Conservation (phyloP, 2,797 vertebrate species). For the Loris lydekkerianus region DNA sequence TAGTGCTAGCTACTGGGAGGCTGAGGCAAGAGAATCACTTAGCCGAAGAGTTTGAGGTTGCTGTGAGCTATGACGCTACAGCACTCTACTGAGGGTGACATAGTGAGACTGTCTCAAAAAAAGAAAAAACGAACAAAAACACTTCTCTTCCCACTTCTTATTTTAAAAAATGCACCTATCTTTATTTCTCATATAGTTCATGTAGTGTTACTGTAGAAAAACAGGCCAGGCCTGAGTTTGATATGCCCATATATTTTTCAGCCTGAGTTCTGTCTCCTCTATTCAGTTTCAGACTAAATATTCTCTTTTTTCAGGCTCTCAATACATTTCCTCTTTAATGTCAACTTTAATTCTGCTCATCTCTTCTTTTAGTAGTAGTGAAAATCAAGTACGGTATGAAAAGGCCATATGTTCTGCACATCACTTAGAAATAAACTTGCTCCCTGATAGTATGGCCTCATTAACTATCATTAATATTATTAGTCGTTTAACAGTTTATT, state of each 20-base stretch:
- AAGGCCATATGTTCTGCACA: slow-evolving; percentile 20
- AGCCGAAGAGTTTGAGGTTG: no score
- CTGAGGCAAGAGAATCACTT: no score
- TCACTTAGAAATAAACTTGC: slow-evolving; percentile 39
- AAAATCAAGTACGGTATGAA: slow-evolving; percentile 28
- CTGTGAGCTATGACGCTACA: no score
- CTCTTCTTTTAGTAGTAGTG: slow-evolving; percentile 23
- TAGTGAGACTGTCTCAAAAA: no score
- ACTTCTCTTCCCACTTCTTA: not conserved
- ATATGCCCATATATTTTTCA: slow-evolving; percentile 1
- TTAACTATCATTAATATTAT: slow-evolving; percentile 1
- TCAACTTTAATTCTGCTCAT: slow-evolving; percentile 52
- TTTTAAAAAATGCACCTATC: not conserved
- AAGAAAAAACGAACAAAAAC: no score
- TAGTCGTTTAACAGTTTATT: slow-evolving; percentile 10
- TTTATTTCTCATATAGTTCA: slow-evolving; percentile 16
- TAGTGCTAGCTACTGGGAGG: no score
- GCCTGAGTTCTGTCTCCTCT: not conserved
- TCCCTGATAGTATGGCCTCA: not conserved
- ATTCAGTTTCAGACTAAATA: slow-evolving; percentile 34
- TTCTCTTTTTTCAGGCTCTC: not conserved
- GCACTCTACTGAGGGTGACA: no score
- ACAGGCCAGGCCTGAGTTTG: not conserved
- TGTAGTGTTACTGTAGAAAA: slow-evolving; percentile 43
- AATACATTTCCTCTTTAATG: slow-evolving; percentile 22